Percentiles rank a stretch among this genome's conserved stretches.
Conservation (phyloP, 2,113 vertebrate genomes). For the Syngnathus floridae region DNA sequence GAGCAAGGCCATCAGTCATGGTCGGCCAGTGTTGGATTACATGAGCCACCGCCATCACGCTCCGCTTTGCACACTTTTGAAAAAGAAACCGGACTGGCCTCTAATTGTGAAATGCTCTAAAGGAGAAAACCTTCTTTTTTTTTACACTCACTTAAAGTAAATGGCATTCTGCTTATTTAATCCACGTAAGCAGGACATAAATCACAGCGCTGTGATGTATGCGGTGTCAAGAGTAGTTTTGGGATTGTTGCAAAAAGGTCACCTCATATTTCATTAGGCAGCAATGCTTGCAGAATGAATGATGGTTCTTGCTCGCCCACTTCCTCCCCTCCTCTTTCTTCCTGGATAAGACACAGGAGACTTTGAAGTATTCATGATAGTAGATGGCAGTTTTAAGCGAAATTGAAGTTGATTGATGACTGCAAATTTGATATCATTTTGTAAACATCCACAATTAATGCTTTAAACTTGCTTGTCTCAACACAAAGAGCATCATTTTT, state of each 20-base stretch:
- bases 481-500: slow-evolving; percentile 38
- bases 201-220: slow-evolving; percentile 9
- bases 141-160: not conserved
- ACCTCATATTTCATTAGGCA: slow-evolving; percentile 8
- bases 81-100: slow-evolving; percentile 10
- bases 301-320: not conserved
- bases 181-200: slow-evolving; percentile 14
- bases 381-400: not conserved
- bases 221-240: not conserved
- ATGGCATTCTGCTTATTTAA: not conserved
- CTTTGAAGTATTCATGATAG: not conserved
- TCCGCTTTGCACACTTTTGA: not conserved
- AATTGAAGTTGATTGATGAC: not conserved
- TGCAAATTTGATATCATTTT: slow-evolving; percentile 21
- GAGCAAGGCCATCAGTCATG: slow-evolving; percentile 49
- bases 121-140: not conserved
- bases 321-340: not conserved
- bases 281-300: slow-evolving; percentile 15
- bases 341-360: not conserved
- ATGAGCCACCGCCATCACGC: slow-evolving; percentile 39
- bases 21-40: slow-evolving; percentile 49
- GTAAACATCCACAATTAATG: slow-evolving; percentile 25
- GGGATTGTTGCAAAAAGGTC: slow-evolving; percentile 9
- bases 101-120: slow-evolving; percentile 11
- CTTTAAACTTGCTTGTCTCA: slow-evolving; percentile 43